Conservation (phyloP, 2,888 invertebrate species). For the Leptinotarsa peninsularis region DNA sequence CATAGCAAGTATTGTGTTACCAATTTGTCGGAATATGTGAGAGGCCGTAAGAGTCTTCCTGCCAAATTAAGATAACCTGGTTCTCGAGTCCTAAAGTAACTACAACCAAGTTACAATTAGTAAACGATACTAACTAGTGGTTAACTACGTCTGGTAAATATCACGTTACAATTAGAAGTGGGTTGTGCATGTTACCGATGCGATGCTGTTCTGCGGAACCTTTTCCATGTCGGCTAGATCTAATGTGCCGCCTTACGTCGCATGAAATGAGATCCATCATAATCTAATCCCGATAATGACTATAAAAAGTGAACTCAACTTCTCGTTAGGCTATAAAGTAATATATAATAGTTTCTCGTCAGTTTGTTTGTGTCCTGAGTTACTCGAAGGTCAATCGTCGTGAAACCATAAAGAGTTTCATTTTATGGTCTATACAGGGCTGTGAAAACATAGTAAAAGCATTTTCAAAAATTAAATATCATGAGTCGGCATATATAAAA, state of each 20-base stretch:
- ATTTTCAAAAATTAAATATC: too few species aligned
- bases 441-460: neutral
- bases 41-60: slow-evolving; percentile 17
- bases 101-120: slow-evolving; percentile 48
- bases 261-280: slow-evolving; percentile 39
- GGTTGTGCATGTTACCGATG: slow-evolving; percentile 29
- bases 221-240: slow-evolving; percentile 33
- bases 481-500: too few species aligned
- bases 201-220: slow-evolving; percentile 15
- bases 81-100: slow-evolving; percentile 29
- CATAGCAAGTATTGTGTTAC: slow-evolving; percentile 25
- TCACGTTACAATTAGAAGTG: slow-evolving; percentile 51
- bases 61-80: slow-evolving; percentile 37
- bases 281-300: slow-evolving; percentile 33
- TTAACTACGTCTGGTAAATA: slow-evolving; percentile 55
- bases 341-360: slow-evolving; percentile 21
- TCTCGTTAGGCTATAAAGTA: slow-evolving; percentile 29
- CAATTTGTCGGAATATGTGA: slow-evolving; percentile 25
- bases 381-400: neutral
- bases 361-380: slow-evolving; percentile 9
- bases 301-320: slow-evolving; percentile 30
- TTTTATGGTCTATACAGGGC: neutral
- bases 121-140: slow-evolving; percentile 54
- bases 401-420: neutral
- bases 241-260: slow-evolving; percentile 29